Evolutionary conservation across 2,797 vertebrate species (phyloP), one percentile per base, ranked within the genome.

Genomic region (Passerculus sandwichensis): DNA sequence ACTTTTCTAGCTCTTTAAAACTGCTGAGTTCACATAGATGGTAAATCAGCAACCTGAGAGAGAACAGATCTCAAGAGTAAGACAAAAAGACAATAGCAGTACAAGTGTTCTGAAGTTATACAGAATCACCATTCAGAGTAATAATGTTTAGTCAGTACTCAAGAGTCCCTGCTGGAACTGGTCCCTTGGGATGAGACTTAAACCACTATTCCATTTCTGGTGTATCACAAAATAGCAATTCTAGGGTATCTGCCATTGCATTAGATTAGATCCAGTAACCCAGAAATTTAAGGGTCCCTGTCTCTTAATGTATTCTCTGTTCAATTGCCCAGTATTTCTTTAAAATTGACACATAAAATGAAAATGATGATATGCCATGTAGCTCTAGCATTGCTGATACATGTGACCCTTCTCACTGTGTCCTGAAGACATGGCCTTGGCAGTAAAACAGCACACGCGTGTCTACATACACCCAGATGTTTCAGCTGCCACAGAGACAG

Each of bases 111-210:
- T 47, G 26, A 92, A 69, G 26, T 20, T 29, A 60, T 25, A 19
- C 0, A 36, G 53, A 27, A 16, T 42, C 27, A 40, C 32, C 22
- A 40, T 44, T 65, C 42, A 80, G 60, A 70, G 27, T 45, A 60
- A 5, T 62, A n/a, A 45, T 27, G 29, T 42, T 61, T 50, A 29
- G 22, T 51, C 16, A n/a, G 7, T 74, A 76, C 25, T 76, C 51
- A 70, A 70, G 48, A 10, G 23, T 79, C 3, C 30, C 36, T 71
- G 48, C 65, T 80, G 61, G 27, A 82, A 91, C 10, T 54, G n/a
- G 40, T 84, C n/a, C 14, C 29, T 60, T 0, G 0, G 47, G 47
- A 75, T 0, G 1, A 93, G 22, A n/a, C 65, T 80, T 78, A 88
- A 69, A 27, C 25, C 45, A 62, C 23, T 8, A 12, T 64, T 87